A percentile compares a stretch with the other conserved stretches of the same genome.
Conservation (phyloP, 1,140 invertebrate species). For the Neomicropteryx cornuta region DNA sequence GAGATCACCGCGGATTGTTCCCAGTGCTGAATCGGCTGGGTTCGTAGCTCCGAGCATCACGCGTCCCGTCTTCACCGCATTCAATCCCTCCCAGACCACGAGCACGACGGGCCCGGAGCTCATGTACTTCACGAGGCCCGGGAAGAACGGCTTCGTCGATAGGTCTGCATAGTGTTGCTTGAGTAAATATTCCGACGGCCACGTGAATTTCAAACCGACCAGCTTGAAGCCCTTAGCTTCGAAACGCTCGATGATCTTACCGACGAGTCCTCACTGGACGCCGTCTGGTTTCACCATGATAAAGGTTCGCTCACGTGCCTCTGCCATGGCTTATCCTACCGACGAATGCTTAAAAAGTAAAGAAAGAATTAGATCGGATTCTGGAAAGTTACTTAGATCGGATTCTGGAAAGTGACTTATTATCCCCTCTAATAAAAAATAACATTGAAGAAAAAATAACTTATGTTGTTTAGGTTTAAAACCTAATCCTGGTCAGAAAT, state of each 20-base stretch:
- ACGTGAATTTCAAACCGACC: conserved; percentile 89
- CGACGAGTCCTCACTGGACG: conserved; percentile 91
- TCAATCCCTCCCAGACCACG: conserved; percentile 97
- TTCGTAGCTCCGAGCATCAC: conserved; percentile 94
- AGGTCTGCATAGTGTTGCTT: conserved; percentile 91
- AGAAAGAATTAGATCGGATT: conserved; percentile 4
- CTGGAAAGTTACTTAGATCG: too few species aligned
- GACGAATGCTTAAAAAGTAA: conserved; percentile 6
- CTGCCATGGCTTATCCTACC: conserved; percentile 47
- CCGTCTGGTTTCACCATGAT: conserved; percentile 99
- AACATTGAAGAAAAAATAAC: too few species aligned
- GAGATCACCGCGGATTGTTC: conserved; percentile 88
- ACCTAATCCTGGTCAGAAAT: too few species aligned
- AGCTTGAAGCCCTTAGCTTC: conserved; percentile 97
- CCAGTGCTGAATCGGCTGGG: conserved; percentile 83
- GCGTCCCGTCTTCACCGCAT: conserved; percentile 90
- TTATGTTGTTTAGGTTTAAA: too few species aligned
- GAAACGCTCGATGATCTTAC: conserved; percentile 92
- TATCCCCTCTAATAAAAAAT: too few species aligned
- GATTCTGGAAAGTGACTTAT: too few species aligned
- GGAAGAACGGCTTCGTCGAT: conserved; percentile 80
- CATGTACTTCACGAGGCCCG: conserved; percentile 94
- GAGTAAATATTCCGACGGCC: conserved; percentile 67
- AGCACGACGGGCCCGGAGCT: conserved; percentile 92
- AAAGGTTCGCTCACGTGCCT: conserved; percentile 86